Conservation (phyloP, 1,140 invertebrate species). For the Meloidogyne hapla region DNA sequence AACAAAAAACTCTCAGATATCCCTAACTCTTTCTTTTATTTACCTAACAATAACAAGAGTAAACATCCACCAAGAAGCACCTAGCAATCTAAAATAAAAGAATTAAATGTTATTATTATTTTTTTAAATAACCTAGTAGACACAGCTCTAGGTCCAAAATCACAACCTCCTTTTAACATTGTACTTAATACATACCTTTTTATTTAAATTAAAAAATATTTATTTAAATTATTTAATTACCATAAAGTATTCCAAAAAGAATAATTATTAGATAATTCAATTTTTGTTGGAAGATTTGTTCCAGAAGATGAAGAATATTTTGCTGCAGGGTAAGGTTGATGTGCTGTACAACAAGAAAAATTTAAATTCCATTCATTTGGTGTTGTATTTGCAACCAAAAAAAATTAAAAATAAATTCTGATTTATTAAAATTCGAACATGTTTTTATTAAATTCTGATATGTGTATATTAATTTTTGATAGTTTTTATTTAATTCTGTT, state of each 20-base stretch:
- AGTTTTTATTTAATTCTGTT: no score
- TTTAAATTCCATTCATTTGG: slow-evolving; percentile 72
- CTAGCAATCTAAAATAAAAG: slow-evolving; percentile 9
- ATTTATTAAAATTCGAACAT: no score
- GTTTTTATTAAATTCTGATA: no score
- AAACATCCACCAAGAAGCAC: slow-evolving; percentile 95
- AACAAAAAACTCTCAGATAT: no score
- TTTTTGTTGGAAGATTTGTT: slow-evolving; percentile 3
- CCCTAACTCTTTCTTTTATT: neutral
- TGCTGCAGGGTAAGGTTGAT: slow-evolving; percentile 66
- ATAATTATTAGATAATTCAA: slow-evolving; percentile 66
- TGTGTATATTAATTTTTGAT: no score
- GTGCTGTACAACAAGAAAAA: slow-evolving; percentile 68
- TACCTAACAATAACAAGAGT: slow-evolving; percentile 85
- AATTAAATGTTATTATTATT: slow-evolving; percentile 65
- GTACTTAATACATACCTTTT: slow-evolving; percentile 53
- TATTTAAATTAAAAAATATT: slow-evolving; percentile 10
- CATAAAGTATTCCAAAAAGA: slow-evolving; percentile 64
- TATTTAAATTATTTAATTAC: slow-evolving; percentile 55
- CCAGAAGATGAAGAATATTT: slow-evolving; percentile 63
- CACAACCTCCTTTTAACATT: slow-evolving; percentile 65
- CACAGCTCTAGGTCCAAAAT: slow-evolving; percentile 77
- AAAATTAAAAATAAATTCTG: slow-evolving; percentile 71
- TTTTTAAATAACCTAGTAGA: slow-evolving; percentile 82
- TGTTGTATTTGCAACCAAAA: slow-evolving; percentile 74